Evolutionary conservation across 2,888 invertebrate genomes (phyloP).

Genomic region (Ennomos erosarius): DNA sequence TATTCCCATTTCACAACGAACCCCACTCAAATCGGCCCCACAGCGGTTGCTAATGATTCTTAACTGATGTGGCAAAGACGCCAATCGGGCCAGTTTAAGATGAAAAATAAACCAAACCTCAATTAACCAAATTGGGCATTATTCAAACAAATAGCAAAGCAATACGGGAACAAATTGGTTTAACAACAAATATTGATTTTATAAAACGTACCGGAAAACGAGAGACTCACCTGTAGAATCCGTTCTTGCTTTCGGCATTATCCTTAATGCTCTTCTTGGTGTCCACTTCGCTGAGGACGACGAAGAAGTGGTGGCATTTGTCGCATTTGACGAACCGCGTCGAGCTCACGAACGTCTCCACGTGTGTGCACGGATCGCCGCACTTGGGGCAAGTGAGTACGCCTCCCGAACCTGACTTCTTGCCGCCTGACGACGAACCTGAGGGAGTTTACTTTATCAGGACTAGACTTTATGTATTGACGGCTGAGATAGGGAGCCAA

Average conservation of each 20-base stretch:
- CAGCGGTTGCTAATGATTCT: too few relatives aligned
- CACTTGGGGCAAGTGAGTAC: slow-evolving; percentile 97
- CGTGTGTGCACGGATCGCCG: slow-evolving; percentile 98
- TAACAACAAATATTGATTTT: too few relatives aligned
- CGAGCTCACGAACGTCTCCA: slow-evolving; percentile 98
- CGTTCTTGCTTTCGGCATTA: slow-evolving; percentile 89
- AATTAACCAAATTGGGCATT: too few relatives aligned
- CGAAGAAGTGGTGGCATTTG: slow-evolving; percentile 99
- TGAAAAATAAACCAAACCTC: too few relatives aligned
- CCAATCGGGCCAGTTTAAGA: too few relatives aligned
- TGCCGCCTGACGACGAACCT: slow-evolving; percentile 78
- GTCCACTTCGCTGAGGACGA: slow-evolving; percentile 96
- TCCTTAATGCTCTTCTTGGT: slow-evolving; percentile 94
- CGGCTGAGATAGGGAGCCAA: too few relatives aligned
- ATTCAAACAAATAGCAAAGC: too few relatives aligned
- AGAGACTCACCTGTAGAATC: slow-evolving; percentile 83
- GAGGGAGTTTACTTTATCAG: slow-evolving; percentile 15
- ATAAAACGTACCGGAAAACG: not conserved
- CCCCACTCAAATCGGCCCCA: too few relatives aligned
- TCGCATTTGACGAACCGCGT: slow-evolving; percentile 99
- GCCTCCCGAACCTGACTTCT: slow-evolving; percentile 87
- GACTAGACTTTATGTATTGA: not conserved
- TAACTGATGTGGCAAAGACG: too few relatives aligned
- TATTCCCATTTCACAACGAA: too few relatives aligned
- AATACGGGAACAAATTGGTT: too few relatives aligned